A percentile compares a stretch with the other conserved stretches of the same genome.
phyloP scores from a whole-genome alignment of 1,140 invertebrate species.

The Papilio polytes region DNA sequence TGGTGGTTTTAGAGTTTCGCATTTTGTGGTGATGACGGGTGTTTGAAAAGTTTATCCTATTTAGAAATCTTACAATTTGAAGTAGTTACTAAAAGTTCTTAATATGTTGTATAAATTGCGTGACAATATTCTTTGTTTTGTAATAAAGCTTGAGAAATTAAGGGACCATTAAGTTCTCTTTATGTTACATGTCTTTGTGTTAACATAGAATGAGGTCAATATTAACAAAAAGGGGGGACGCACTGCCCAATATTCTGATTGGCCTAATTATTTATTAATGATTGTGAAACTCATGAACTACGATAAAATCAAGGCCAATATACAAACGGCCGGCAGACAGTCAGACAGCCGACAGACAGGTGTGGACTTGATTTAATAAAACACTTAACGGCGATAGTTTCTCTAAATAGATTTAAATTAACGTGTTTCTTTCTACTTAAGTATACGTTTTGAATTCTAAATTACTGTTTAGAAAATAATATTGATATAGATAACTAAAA shows the following conservation, averaged over 20 bases:
- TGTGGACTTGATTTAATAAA: constrained; percentile 34
- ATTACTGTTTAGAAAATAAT: too few species aligned
- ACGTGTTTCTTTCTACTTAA: not conserved
- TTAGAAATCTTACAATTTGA: not conserved
- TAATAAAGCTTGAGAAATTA: too few species aligned
- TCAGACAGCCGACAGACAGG: constrained; percentile 17
- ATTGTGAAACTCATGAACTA: constrained; percentile 35
- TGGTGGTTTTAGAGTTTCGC: not conserved
- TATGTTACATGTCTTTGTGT: not conserved
- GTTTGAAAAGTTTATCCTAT: not conserved
- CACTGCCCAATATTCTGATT: constrained; percentile 28
- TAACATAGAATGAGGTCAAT: not conserved
- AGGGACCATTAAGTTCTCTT: not conserved
- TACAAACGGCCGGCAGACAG: not conserved
- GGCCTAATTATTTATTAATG: not conserved
- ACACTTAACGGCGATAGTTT: constrained; percentile 26
- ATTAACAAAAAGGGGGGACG: constrained; percentile 22
- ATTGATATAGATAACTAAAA: too few species aligned
- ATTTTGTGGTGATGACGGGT: not conserved
- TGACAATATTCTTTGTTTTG: too few species aligned
- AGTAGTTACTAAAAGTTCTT: too few species aligned
- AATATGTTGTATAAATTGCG: too few species aligned
- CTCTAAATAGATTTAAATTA: constrained; percentile 1
- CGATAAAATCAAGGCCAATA: constrained; percentile 29
- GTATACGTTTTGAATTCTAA: not conserved